Evolutionary conservation across 2,797 vertebrate genomes (phyloP), one percentile per base, ranked within the genome.

Genomic region (Notoglanidium macrostoma): DNA sequence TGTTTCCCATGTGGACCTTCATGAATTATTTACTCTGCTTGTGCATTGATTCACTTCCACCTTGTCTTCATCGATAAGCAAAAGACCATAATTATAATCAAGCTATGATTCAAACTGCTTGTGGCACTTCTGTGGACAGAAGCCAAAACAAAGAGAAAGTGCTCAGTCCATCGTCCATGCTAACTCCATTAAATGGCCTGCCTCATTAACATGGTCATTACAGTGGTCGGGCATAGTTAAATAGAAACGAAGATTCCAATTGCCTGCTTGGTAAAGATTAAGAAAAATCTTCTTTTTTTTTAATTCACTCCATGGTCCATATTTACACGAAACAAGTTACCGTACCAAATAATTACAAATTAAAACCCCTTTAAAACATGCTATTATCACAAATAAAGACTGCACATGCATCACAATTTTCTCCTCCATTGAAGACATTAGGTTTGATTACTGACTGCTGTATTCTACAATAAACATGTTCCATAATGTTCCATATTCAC

Each of bases 1-100:
- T 92, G 92, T 90, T 92, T 87, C 91, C 88, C 40, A 82, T n/a
- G 73, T 87, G 86, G 88, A 54, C 83, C 85, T 92, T 73, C 88
- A 94, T 94, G 91, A 95, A 95, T 95, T 93, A 95, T 95, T 94
- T 91, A 91, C 88, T 88, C 63, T 1, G 86, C 83, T 85, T 89
- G 85, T 89, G 55, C 90, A 95, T 94, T 91, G 92, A 95, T 91
- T 86, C 87, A 76, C 92, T 87, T 57, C 61, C 91, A 82, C 55
- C 26, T 65, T 89, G 77, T 87, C 83, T 89, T 88, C 87, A 91
- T 94, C 91, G 88, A 93, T 92, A 93, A 90, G 86, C 90, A 89
- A 92, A 92, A 85, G 88, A 68, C 23, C 85, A 88, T 92, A 87
- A 92, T 94, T 90, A 92, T 82, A 90, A 87, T 91, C 90, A 89